Evolutionary conservation across 1,140 invertebrate species (phyloP).

Genomic region (Drosophila quadrilineata): DNA sequence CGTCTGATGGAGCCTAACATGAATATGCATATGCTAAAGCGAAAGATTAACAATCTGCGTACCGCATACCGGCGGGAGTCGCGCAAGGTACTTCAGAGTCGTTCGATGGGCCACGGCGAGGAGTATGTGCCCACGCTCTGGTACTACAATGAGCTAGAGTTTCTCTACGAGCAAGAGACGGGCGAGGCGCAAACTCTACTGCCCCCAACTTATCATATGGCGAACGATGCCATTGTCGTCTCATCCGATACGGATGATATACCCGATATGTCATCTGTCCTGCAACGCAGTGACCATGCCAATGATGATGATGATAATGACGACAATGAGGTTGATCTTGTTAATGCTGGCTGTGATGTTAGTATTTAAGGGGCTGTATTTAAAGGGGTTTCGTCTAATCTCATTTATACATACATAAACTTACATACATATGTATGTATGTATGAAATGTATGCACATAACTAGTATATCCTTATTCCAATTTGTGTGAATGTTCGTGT

Average conservation of each 20-base stretch:
- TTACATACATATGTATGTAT: too few species aligned
- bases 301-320: too few species aligned
- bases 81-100: slow-evolving; percentile 43
- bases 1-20: slow-evolving; percentile 21
- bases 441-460: too few species aligned
- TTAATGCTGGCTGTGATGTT: background rate
- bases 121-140: slow-evolving; percentile 42
- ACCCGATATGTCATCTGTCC: too few species aligned
- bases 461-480: too few species aligned
- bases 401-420: too few species aligned
- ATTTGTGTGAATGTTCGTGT: too few species aligned
- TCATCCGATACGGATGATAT: background rate
- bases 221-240: too few species aligned
- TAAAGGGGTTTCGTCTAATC: too few species aligned
- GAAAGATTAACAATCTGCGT: slow-evolving; percentile 63
- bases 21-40: slow-evolving; percentile 50
- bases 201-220: background rate
- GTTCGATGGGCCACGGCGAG: background rate
- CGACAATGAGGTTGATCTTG: background rate
- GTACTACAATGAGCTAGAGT: slow-evolving; percentile 60
- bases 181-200: slow-evolving; percentile 18
- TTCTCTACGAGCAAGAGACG: slow-evolving; percentile 51
- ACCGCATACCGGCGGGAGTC: slow-evolving; percentile 60
- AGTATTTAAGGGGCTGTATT: background rate
- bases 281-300: too few species aligned